phyloP scores from a whole-genome alignment of 2,888 invertebrate genomes.

The Nomada goodeniana region DNA sequence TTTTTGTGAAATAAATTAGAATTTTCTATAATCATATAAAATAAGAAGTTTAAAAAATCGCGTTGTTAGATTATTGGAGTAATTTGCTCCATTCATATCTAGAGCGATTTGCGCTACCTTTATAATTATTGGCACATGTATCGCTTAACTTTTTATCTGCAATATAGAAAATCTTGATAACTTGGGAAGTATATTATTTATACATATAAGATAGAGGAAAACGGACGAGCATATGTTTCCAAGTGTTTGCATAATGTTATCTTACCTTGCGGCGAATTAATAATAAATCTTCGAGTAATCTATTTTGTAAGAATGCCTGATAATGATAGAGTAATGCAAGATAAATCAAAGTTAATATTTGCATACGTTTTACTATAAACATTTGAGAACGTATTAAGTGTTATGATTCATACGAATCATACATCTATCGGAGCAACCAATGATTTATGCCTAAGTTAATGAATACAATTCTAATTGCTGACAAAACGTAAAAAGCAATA shows the following conservation, averaged over 20 bases:
- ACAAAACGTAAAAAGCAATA: not conserved
- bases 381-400: constrained; percentile 2
- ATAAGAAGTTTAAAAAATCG: no score
- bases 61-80: no score
- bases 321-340: not conserved
- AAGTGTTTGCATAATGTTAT: not conserved
- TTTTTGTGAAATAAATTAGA: no score
- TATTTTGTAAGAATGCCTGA: not conserved
- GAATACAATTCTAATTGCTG: not conserved
- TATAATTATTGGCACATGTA: not conserved
- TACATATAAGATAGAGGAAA: not conserved
- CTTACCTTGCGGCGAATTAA: not conserved
- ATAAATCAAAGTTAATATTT: constrained; percentile 4
- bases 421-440: not conserved
- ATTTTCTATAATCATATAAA: no score
- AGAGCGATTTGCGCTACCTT: no score
- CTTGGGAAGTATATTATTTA: not conserved
- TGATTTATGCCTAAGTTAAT: not conserved
- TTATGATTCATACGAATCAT: not conserved
- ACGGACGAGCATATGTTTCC: not conserved
- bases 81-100: no score
- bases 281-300: not conserved
- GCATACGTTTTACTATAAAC: not conserved
- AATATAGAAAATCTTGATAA: not conserved
- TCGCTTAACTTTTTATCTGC: not conserved